Percentiles rank a stretch among this genome's conserved stretches.
Conservation (phyloP, 2,797 vertebrate species). For the Aeoliscus strigatus region DNA sequence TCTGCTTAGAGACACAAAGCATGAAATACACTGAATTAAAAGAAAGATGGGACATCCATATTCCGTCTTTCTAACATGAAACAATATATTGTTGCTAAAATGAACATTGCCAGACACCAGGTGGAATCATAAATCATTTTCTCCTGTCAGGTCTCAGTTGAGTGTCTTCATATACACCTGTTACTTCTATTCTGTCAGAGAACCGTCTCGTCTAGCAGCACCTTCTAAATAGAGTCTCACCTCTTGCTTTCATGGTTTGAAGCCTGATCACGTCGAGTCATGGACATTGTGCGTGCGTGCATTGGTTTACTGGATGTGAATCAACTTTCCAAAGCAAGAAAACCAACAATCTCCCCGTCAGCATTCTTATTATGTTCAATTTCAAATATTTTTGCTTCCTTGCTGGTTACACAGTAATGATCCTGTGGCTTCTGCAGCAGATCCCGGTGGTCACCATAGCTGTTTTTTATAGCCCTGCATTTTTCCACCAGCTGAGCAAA, state of each 20-base stretch:
- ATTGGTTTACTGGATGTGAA: constrained; percentile 12
- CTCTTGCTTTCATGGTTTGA: constrained; percentile 18
- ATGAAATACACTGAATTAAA: no score
- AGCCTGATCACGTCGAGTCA: constrained; percentile 12
- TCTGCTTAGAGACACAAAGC: no score
- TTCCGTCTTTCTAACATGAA: no score
- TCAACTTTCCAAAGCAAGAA: constrained; percentile 9
- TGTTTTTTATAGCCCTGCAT: constrained; percentile 43
- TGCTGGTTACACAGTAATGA: constrained; percentile 6
- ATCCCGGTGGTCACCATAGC: constrained; percentile 34
- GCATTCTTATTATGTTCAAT: constrained; percentile 3
- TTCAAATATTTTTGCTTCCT: constrained; percentile 6
- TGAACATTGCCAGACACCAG: no score
- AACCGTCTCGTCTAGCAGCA: constrained; percentile 42
- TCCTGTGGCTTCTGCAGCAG: constrained; percentile 9
- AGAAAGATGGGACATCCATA: no score
- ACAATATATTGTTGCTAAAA: no score
- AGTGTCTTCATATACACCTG: constrained; percentile 22
- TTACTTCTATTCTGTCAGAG: constrained; percentile 32
- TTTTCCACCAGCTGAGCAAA: constrained; percentile 62
- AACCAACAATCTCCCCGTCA: not conserved
- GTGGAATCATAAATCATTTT: no score
- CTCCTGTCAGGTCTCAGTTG: constrained; percentile 23
- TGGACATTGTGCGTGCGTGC: constrained; percentile 5
- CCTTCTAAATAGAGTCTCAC: constrained; percentile 31